Base-by-base conservation (phyloP, 2,888 invertebrate genomes). In the Buathra laborator region DNA sequence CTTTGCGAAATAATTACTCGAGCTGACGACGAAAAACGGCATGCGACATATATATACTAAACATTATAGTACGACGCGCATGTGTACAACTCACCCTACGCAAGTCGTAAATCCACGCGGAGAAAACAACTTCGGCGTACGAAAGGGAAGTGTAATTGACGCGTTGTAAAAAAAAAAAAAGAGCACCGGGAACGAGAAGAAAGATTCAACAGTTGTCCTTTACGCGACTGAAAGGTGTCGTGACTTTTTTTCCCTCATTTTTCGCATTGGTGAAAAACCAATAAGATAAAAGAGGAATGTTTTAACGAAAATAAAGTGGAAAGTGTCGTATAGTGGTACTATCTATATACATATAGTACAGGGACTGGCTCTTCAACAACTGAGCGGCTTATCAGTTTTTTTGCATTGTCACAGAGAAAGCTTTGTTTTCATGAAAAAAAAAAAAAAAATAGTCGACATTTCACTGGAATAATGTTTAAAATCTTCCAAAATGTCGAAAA, bases 61-160 rank as follows among this genome's bases (percentile, higher is more conserved):
- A 59, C 62, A 59, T 24, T 19, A 48, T 46, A n/a, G 62, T 46
- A 62, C 3, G 5, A 75, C 62, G n/a, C 48, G 48, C 16, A 32
- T 46, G 68, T 29, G 10, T 70, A n/a, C 37, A 70, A 53, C 70
- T 53, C n/a, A 32, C 37, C 32, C 51, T 32, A 24, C n/a, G 53
- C 51, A 37, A 76, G 66, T 74, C 74, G 74, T 62, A 74, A 74
- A 74, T 74, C 62, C 43, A 19, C 51, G 66, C 64, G 24, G 64
- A 76, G 56, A 72, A 66, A 72, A 48, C 29, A 44, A 72, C 72
- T 80, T 66, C 53, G 56, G 66, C 44, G 66, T 56, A 71, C 29
- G 66, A 81, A 46, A 67, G 59, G 37, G 68, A 81, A 74, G 67
- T 75, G 81, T 68, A 81, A 81, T 81, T 75, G 81, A 81, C 81